A percentile compares a stretch with the other conserved stretches of the same genome.
These are phyloP conservation scores for Diprion similis DNA, from an alignment of 1,140 invertebrate species.

Conservation along the genomic window DNA sequence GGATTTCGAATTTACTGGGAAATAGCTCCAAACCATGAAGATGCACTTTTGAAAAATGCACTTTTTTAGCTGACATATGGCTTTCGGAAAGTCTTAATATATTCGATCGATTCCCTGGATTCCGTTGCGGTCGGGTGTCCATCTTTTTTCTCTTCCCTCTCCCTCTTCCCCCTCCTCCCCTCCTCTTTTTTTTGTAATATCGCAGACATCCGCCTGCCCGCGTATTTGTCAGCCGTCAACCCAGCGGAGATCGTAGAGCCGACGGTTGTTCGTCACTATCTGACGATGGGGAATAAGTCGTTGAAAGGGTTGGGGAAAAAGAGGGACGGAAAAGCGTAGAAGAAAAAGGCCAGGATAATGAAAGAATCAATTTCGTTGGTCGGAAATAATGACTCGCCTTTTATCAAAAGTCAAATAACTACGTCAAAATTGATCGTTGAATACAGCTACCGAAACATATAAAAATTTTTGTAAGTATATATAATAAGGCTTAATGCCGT, in stretches of 20 bases:
- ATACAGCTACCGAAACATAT: no score
- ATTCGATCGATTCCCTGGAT: no score
- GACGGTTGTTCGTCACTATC: not conserved
- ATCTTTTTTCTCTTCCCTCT: not conserved
- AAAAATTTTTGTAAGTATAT: not conserved
- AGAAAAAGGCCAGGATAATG: not conserved
- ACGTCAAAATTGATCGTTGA: no score
- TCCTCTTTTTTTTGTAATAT: not conserved
- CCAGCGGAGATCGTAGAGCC: not conserved
- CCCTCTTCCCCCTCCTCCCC: no score
- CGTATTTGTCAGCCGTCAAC: constrained; percentile 4
- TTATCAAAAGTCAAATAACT: no score
- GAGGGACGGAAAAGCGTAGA: not conserved
- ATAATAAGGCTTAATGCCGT: not conserved
- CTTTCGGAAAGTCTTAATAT: no score
- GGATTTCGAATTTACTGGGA: no score
- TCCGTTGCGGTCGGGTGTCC: not conserved
- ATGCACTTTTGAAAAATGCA: no score
- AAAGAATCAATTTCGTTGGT: not conserved
- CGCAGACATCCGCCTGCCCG: not conserved
- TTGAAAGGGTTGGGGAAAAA: not conserved
- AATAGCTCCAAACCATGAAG: no score
- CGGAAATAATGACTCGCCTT: no score
- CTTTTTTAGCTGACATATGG: no score
- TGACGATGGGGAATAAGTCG: not conserved